Percentiles rank a stretch among this genome's conserved stretches.
Conservation (phyloP, 2,797 vertebrate species). For the Labroides dimidiatus region DNA sequence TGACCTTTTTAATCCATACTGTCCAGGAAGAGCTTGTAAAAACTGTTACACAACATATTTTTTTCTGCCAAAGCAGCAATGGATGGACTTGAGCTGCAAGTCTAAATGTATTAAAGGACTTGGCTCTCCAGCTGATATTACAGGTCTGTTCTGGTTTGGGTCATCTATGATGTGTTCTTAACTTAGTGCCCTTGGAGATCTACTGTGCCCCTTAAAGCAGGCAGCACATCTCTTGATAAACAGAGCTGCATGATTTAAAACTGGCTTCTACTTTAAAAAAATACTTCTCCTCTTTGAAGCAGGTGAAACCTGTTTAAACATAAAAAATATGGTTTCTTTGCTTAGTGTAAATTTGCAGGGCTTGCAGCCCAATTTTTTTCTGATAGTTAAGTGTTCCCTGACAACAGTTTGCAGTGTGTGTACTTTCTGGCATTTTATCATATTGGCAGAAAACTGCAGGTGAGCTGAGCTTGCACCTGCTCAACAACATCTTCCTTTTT, state of each 20-base stretch:
- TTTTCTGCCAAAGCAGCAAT: too few species aligned
- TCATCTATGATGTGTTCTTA: background rate
- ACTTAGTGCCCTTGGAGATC: background rate
- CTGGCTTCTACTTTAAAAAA: background rate
- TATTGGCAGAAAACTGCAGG: slow-evolving; percentile 27
- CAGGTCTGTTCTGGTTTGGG: background rate
- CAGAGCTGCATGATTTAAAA: slow-evolving; percentile 1
- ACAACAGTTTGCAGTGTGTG: slow-evolving; percentile 23
- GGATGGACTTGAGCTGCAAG: background rate
- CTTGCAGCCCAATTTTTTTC: slow-evolving; percentile 5
- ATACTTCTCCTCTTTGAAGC: background rate
- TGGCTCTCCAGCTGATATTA: background rate
- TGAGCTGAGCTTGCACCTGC: slow-evolving; percentile 25
- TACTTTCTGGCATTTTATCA: slow-evolving; percentile 13
- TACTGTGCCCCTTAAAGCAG: background rate
- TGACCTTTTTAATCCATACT: background rate
- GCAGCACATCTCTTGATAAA: background rate
- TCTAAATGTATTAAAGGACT: background rate
- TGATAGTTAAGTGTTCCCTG: slow-evolving; percentile 19
- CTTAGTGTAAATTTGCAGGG: slow-evolving; percentile 1
- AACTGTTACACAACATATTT: background rate
- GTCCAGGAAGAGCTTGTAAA: too few species aligned
- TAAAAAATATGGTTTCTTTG: background rate
- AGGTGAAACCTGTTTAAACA: background rate
- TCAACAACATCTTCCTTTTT: slow-evolving; percentile 21